phyloP scores from a whole-genome alignment of 2,797 vertebrate species.

The Lepilemur ruficaudatus region DNA sequence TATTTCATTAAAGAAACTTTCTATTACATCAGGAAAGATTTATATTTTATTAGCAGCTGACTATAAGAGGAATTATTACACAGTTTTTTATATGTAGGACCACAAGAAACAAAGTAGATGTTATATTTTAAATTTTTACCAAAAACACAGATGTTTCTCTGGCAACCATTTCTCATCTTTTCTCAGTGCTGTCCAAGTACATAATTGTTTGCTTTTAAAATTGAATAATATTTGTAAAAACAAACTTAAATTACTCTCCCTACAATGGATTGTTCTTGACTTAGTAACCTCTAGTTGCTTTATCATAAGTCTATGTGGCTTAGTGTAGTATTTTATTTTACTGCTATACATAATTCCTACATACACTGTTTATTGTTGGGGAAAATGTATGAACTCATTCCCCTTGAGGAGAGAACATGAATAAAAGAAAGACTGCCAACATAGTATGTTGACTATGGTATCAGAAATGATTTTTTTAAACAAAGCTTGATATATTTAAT shows the following conservation, averaged over 20 bases:
- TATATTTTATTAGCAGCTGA: neutral
- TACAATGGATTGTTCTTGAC: neutral
- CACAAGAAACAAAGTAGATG: neutral
- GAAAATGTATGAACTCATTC: neutral
- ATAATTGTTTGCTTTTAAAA: constrained; percentile 17
- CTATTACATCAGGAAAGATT: neutral
- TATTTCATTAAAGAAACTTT: neutral
- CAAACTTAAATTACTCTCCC: neutral
- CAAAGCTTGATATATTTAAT: neutral
- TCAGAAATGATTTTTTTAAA: neutral
- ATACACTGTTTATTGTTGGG: neutral
- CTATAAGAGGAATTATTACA: neutral
- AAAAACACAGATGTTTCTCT: neutral
- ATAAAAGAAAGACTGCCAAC: neutral
- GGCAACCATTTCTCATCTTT: neutral
- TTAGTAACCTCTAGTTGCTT: neutral
- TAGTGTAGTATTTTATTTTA: neutral
- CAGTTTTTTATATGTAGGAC: neutral
- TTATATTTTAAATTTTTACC: neutral
- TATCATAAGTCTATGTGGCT: neutral
- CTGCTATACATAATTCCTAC: neutral
- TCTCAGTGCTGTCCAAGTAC: neutral
- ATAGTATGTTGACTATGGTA: neutral
- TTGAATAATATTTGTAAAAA: neutral
- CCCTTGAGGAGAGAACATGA: neutral